Base-by-base conservation (phyloP, 2,113 vertebrate genomes). In the Dicerorhinus sumatrensis region DNA sequence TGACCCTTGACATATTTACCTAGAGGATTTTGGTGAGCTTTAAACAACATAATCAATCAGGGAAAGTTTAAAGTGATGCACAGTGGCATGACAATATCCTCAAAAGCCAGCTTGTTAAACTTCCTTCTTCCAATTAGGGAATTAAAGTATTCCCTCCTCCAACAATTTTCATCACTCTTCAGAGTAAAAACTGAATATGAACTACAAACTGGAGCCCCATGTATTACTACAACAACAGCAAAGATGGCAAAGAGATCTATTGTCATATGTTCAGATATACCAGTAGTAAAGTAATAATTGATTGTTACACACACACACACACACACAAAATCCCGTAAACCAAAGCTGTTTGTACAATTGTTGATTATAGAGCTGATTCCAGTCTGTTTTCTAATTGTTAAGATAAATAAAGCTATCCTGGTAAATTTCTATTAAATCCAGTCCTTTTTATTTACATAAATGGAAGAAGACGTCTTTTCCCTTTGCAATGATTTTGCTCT, bases 381-480 rank as follows among this genome's bases (percentile, higher is more conserved):
- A 63, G 8, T 4, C 8, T 91, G 33, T 58, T 13, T 72, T 85
- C 13, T 77, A 88, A 85, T 36, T 72, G 33, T 80, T 62, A n/a
- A 83, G 65, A 51, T 88, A 94, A 92, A 97, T 76, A 95, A n/a
- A 75, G 63, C 21, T 23, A 86, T 73, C 8, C 73, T 73, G 73
- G 12, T 16, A 95, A n/a, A 17, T 93, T 94, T 46, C 54, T 84
- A 42, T 67, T 84, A 79, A 96, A 83, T 46, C 10, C 27, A 96
- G n/a, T 2, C 7, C 4, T 89, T 93, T 96, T 31, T 46, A 79
- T 92, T 97, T 96, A 75, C 8, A 60, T 79, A 92, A 95, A 33
- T 63, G 31, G 25, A 21, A 6, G 12, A 58, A 84, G 56, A 16
- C 14, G 3, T 23, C 36, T 73, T 92, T 72, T 79, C 6, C 9